A percentile compares a stretch with the other conserved stretches of the same genome.
Evolutionary conservation across 2,888 invertebrate genomes (phyloP).

Genomic region (Polydrusus cervinus): DNA sequence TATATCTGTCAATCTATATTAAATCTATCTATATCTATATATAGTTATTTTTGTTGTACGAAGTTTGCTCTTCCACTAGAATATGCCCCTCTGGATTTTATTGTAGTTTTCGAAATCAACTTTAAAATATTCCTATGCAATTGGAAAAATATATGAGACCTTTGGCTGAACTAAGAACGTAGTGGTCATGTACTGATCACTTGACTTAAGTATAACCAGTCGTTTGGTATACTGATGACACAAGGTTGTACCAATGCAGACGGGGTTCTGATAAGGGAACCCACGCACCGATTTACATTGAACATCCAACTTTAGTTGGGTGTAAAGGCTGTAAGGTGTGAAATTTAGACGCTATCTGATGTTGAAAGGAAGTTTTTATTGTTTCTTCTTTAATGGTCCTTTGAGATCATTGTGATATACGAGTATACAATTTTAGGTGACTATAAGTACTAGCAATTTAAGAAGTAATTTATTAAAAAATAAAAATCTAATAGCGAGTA

Average conservation of each 20-base stretch:
- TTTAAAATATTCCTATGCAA: no score
- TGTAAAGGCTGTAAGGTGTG: constrained; percentile 53
- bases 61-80: no score
- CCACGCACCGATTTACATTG: constrained; percentile 55
- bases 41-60: no score
- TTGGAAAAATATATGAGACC: no score
- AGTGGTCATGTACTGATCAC: constrained; percentile 18
- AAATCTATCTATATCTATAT: no score
- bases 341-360: constrained; percentile 52
- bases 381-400: constrained; percentile 44
- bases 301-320: constrained; percentile 52
- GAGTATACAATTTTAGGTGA: neutral
- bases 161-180: constrained; percentile 24
- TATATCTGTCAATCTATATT: no score
- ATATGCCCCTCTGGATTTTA: no score
- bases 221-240: constrained; percentile 52
- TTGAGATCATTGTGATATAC: constrained; percentile 41
- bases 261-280: constrained; percentile 49
- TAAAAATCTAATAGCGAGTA: no score
- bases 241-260: constrained; percentile 51
- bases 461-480: neutral
- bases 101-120: no score
- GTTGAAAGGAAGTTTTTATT: constrained; percentile 48
- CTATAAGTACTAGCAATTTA: neutral
- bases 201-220: constrained; percentile 29